A percentile compares a stretch with the other conserved stretches of the same genome.
These are phyloP conservation scores for Leptopilina boulardi DNA, from an alignment of 1,140 invertebrate genomes.

Conservation along the genomic window DNA sequence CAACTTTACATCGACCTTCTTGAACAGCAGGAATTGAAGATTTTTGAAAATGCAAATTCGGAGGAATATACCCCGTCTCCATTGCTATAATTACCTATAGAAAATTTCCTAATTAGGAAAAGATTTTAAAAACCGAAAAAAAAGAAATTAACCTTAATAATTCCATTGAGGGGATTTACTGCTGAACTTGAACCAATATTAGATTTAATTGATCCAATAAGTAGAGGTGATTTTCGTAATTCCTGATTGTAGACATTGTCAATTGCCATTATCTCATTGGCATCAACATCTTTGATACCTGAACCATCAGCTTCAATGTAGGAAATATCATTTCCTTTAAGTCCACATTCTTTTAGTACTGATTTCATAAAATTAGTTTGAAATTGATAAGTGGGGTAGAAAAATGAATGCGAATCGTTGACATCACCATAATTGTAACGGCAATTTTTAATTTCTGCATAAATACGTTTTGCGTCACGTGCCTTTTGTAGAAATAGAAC, in stretches of 20 bases:
- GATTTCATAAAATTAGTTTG: constrained; percentile 46
- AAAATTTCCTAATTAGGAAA: too few species aligned
- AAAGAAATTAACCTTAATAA: too few species aligned
- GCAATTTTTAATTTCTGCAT: constrained; percentile 78
- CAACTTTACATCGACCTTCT: constrained; percentile 80
- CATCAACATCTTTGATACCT: constrained; percentile 83
- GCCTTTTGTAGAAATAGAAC: constrained; percentile 79
- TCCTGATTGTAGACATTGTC: constrained; percentile 74
- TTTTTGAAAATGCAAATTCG: background rate
- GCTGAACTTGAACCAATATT: constrained; percentile 84
- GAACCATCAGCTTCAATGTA: constrained; percentile 63
- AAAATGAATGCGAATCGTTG: constrained; percentile 70
- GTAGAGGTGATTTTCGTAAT: constrained; percentile 75
- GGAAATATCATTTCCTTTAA: constrained; percentile 52
- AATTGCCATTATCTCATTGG: constrained; percentile 88
- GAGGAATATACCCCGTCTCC: background rate
- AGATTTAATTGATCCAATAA: constrained; percentile 86
- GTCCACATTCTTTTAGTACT: constrained; percentile 37
- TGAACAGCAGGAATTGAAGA: constrained; percentile 25
- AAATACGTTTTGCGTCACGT: constrained; percentile 77
- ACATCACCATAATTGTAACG: constrained; percentile 73
- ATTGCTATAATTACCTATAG: background rate
- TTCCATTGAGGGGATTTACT: too few species aligned
- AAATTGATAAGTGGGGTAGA: constrained; percentile 65
- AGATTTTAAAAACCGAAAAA: too few species aligned